A percentile compares a stretch with the other conserved stretches of the same genome.
These are phyloP conservation scores for Camponotus floridanus DNA, from an alignment of 1,140 invertebrate species.

Conservation along the genomic window DNA sequence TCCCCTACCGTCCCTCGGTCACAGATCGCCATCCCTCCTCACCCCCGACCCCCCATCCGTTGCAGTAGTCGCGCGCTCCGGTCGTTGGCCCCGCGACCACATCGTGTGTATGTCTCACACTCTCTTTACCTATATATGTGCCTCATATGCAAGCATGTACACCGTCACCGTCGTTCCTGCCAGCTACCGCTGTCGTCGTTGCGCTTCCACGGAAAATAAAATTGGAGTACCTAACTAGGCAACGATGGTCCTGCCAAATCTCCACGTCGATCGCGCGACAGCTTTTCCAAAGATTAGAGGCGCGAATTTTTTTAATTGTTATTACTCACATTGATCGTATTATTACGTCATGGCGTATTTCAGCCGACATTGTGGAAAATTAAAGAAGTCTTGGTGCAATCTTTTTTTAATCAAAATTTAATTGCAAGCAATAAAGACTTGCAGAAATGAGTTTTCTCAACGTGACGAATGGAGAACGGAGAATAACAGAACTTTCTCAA, in stretches of 20 bases:
- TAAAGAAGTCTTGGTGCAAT: background rate
- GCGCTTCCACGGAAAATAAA: conserved; percentile 45
- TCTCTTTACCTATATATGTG: conserved; percentile 71
- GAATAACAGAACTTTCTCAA: conserved; percentile 64
- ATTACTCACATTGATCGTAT: background rate
- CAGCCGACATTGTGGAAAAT: background rate
- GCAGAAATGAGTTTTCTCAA: conserved; percentile 50
- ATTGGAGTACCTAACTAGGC: conserved; percentile 33
- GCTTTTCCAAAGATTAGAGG: background rate
- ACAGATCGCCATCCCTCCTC: conserved; percentile 46
- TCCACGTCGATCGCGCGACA: background rate
- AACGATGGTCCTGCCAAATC: conserved; percentile 22
- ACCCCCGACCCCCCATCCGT: conserved; percentile 42
- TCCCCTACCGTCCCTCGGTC: conserved; percentile 60
- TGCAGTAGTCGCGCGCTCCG: conserved; percentile 80
- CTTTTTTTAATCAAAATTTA: background rate
- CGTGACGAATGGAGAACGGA: conserved; percentile 38
- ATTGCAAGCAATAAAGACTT: background rate
- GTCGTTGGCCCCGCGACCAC: conserved; percentile 84
- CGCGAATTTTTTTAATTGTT: background rate
- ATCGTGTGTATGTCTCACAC: conserved; percentile 79
- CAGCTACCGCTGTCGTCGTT: conserved; percentile 4
- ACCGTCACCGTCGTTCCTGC: conserved; percentile 33
- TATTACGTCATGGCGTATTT: background rate
- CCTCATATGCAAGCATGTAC: conserved; percentile 25